Base-by-base conservation (phyloP, 2,113 vertebrate genomes). In the Camelus bactrianus region DNA sequence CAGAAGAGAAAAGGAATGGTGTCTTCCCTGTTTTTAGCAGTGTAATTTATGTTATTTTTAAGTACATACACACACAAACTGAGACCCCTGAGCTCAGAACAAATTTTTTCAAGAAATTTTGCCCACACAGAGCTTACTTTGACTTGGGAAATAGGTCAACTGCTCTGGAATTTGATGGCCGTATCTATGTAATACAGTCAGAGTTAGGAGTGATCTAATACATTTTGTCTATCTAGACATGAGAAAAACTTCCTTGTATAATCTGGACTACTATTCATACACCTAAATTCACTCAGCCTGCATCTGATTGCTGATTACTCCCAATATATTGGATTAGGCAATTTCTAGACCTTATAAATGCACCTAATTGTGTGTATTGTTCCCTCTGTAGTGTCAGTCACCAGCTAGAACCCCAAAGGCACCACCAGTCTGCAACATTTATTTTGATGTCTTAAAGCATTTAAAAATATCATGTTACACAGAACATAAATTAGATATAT, bases 381-480 rank as follows among this genome's bases (percentile, higher is more conserved):
- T 93, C 22, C 20, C 6, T 16, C 15, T 24, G 46, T 35, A 86
- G 62, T 52, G 48, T 5, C 6, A 93, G 54, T n/a, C 69, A 86
- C 26, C 32, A 91, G 19, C 24, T 35, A 90, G 82, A 86, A 82
- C 6, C 6, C 69, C 5, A 35, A 75, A 83, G 20, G 26, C 30
- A 72, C 16, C 1, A 32, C 2, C 1, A 69, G 32, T 90, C 86
- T 92, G 22, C 5, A 94, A 28, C 67, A 58, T 96, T 93, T 96
- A 85, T 93, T 96, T 95, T 64, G 42, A 60, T 69, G 73, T 75
- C 46, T 95, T 95, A 94, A 96, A 86, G 24, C 42, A 89, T 81
- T 38, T 35, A 80, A 90, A 52, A 26, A 58, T 38, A 50, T 81
- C 35, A 86, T 94, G 94, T 97, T 80, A 89, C 17, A 70, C 4